Percentiles rank a stretch among this genome's conserved stretches.
These are phyloP conservation scores for Stictocephala bisonia DNA, from an alignment of 2,888 invertebrate genomes.

Conservation along the genomic window DNA sequence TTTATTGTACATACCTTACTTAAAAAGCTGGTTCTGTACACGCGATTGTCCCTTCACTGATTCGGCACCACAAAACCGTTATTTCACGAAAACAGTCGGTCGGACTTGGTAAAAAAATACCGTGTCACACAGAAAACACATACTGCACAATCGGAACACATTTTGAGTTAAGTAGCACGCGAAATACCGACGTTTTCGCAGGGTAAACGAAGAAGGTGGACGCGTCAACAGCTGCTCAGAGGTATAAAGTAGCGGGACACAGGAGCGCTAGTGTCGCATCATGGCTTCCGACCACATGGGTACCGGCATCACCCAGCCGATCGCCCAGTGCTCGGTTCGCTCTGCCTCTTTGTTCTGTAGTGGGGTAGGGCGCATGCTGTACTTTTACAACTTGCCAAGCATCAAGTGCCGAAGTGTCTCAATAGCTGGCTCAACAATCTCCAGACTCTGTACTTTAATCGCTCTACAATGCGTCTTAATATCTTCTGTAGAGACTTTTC, in stretches of 20 bases:
- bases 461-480: too few relatives aligned
- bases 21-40: too few relatives aligned
- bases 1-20: too few relatives aligned
- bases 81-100: too few relatives aligned
- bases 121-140: neutral
- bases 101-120: too few relatives aligned
- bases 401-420: too few relatives aligned
- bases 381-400: too few relatives aligned
- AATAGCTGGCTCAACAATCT: too few relatives aligned
- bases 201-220: neutral
- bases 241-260: constrained; percentile 21
- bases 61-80: too few relatives aligned
- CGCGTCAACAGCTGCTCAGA: neutral
- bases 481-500: too few relatives aligned
- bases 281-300: constrained; percentile 43
- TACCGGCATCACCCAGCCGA: constrained; percentile 40
- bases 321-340: constrained; percentile 45
- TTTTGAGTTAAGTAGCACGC: neutral
- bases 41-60: too few relatives aligned
- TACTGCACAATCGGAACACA: neutral
- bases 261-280: constrained; percentile 42
- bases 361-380: constrained; percentile 40
- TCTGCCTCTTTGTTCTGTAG: constrained; percentile 16
- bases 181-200: neutral
- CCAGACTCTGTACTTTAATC: too few relatives aligned